Evolutionary conservation across 2,113 vertebrate genomes (phyloP), one percentile per base, ranked within the genome.

Genomic region (Chloropsis hardwickii): DNA sequence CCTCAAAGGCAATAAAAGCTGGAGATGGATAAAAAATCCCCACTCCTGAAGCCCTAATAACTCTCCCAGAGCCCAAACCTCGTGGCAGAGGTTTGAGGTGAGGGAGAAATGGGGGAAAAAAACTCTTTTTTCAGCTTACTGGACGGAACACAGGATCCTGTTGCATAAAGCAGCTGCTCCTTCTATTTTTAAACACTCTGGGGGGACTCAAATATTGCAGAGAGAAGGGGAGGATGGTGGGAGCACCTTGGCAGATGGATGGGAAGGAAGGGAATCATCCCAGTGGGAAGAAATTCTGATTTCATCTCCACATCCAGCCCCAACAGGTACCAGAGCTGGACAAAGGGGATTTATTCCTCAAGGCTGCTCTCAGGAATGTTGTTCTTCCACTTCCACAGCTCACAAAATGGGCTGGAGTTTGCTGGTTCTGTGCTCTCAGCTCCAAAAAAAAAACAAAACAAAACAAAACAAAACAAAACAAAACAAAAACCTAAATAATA

Each of bases 341-440:
- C 45, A 89, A 72, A 93, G 57, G 61, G 78, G 67, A 6, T 73
- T 61, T 2, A 39, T 70, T 28, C 70, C 96, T 20, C 81, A 2
- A 11, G 62, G 60, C n/a, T 80, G 37, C 44, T 88, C 66, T 37
- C 86, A 90, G 92, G 95, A 96, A 96, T 95, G 95, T 14, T 69
- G 92, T 16, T 90, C 61, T 60, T 48, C 87, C 53, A 64, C 97
- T 90, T 70, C 22, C 51, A 33, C 12, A 60, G 14, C 76, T 31
- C 76, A 11, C 62, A 39, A 40, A 67, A 54, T 0, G 14, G 11
- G 45, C 48, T 62, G 45, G 10, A 35, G 7, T 88, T 85, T 9
- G 92, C 48, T 60, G 31, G 11, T 81, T 5, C 45, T 62, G 18
- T 16, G 35, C 80, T 21, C 80, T n/a, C 17, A 35, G 58, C 67